Percentiles rank a stretch among this genome's conserved stretches.
Evolutionary conservation across 2,797 vertebrate genomes (phyloP).

Genomic region (Thunnus albacares): DNA sequence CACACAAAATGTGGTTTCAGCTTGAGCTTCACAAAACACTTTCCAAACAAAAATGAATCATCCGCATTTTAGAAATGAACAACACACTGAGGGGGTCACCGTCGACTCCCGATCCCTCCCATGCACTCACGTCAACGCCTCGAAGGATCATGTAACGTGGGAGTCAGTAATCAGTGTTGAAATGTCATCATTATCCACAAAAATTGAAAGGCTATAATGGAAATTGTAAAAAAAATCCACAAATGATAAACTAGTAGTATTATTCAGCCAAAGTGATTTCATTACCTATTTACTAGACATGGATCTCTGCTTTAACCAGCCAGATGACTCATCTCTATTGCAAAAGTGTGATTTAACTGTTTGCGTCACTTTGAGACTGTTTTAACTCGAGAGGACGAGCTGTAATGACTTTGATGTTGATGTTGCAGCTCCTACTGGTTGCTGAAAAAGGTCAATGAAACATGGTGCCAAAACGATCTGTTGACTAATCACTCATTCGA

Average conservation of each 20-base stretch:
- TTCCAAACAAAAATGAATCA: background rate
- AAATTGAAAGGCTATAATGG: background rate
- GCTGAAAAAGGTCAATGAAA: background rate
- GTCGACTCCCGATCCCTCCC: background rate
- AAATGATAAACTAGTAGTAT: too few relatives aligned
- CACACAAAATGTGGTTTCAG: background rate
- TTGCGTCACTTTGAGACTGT: background rate
- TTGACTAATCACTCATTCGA: background rate
- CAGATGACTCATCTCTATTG: background rate
- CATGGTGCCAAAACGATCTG: background rate
- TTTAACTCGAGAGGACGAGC: background rate
- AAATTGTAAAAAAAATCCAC: too few relatives aligned
- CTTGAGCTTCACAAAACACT: background rate
- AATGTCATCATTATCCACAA: background rate
- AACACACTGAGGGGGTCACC: background rate
- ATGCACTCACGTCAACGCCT: slow-evolving; percentile 10
- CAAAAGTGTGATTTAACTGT: background rate
- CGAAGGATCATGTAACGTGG: background rate
- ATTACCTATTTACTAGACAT: background rate
- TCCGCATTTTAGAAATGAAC: too few relatives aligned
- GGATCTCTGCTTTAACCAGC: slow-evolving; percentile 1
- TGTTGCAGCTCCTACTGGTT: background rate
- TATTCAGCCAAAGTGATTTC: too few relatives aligned
- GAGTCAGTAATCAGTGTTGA: background rate
- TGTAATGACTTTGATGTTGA: background rate